Percentiles rank a stretch among this genome's conserved stretches.
Conservation (phyloP, 30 jellyfish, hydroid and myxozoan species). For the Turritopsis dohrnii region DNA sequence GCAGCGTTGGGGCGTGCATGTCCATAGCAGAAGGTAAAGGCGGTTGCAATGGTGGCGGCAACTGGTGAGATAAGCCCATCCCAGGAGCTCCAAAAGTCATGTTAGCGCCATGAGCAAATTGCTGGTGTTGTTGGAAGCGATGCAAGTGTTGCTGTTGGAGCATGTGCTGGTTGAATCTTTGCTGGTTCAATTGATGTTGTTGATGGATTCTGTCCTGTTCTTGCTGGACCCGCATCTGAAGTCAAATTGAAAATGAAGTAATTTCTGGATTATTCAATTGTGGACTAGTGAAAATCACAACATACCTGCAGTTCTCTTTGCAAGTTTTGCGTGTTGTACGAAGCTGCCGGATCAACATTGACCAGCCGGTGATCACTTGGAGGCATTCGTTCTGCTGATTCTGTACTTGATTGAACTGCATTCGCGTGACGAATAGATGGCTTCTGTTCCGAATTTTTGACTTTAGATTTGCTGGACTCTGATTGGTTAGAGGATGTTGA, state of each 20-base stretch:
- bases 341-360: conserved; percentile 56
- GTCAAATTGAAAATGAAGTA: too few relatives aligned
- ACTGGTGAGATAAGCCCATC: conserved; percentile 12
- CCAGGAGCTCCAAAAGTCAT: conserved; percentile 3
- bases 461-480: neutral
- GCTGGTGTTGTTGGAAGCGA: conserved; percentile 8
- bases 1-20: conserved; percentile 19
- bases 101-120: conserved; percentile 7
- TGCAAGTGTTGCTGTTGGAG: conserved; percentile 30
- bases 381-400: neutral
- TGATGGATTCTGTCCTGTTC: conserved; percentile 60
- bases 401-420: neutral
- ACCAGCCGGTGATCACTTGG: conserved; percentile 8
- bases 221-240: conserved; percentile 70
- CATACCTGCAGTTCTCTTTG: conserved; percentile 81
- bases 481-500: conserved; percentile 32
- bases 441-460: neutral
- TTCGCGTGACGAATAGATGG: neutral
- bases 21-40: neutral
- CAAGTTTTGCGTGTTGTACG: conserved; percentile 45
- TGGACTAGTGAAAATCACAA: neutral
- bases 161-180: conserved; percentile 3
- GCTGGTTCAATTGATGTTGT: conserved; percentile 45
- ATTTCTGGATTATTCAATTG: too few relatives aligned
- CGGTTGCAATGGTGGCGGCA: conserved; percentile 1